Conservation (phyloP, 2,797 vertebrate genomes). For the Semotilus atromaculatus region DNA sequence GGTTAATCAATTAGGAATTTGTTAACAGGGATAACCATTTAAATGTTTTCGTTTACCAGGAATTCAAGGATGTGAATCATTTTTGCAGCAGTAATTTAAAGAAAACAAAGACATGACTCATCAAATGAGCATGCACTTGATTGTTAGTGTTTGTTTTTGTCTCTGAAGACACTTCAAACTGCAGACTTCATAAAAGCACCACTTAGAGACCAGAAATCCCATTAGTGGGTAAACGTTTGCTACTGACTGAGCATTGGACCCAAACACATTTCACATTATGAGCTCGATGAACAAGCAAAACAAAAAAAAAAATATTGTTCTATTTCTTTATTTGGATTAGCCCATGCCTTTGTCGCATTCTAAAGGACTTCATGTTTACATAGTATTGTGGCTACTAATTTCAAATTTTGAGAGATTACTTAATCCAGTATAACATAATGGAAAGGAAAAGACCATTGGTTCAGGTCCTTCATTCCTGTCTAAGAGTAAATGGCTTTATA, state of each 20-base stretch:
- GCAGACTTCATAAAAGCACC: background rate
- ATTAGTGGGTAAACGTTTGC: background rate
- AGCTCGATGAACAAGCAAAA: background rate
- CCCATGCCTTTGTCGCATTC: background rate
- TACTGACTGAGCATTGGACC: background rate
- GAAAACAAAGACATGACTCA: background rate
- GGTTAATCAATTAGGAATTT: background rate
- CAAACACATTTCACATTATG: background rate
- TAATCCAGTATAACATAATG: no score
- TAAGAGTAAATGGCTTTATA: background rate
- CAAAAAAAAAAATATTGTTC: background rate
- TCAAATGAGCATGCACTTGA: background rate
- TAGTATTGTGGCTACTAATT: background rate
- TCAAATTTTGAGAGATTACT: background rate
- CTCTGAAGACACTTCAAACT: slow-evolving; percentile 3
- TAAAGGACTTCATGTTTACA: background rate
- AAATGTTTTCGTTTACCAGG: background rate
- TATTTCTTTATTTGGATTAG: background rate
- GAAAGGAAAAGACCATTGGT: background rate
- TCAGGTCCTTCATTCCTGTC: background rate
- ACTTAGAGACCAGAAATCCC: background rate
- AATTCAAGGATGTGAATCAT: background rate
- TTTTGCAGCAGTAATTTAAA: background rate
- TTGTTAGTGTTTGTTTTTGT: slow-evolving; percentile 18
- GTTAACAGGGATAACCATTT: background rate